Conservation (phyloP, 2,888 invertebrate genomes). For the Philaethria dido region DNA sequence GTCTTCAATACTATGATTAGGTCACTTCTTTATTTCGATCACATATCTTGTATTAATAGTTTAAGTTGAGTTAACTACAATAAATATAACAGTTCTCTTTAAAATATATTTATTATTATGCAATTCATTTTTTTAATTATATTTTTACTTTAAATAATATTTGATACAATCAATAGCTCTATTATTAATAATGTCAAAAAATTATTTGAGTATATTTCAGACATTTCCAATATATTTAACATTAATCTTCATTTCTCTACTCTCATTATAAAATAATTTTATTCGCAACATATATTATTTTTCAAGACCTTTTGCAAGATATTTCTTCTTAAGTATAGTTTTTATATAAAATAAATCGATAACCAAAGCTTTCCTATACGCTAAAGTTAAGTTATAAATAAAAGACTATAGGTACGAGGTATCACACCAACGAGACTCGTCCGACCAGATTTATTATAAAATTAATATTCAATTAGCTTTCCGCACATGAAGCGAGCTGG, state of each 20-base stretch:
- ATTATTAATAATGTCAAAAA: neutral
- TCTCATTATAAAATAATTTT: too few species aligned
- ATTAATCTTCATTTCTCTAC: too few species aligned
- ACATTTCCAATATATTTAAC: too few species aligned
- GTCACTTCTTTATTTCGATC: neutral
- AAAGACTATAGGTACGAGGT: conserved; percentile 51
- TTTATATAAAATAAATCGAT: conserved; percentile 24
- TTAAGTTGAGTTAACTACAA: too few species aligned
- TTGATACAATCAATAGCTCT: too few species aligned
- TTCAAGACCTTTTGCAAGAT: neutral
- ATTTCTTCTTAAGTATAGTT: neutral
- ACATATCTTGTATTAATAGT: neutral
- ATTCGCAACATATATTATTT: too few species aligned
- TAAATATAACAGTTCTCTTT: too few species aligned
- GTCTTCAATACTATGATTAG: neutral
- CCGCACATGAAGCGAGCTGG: conserved; percentile 80
- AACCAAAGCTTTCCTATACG: conserved; percentile 36
- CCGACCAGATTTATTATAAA: conserved; percentile 79
- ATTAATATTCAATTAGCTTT: conserved; percentile 84
- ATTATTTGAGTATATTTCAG: too few species aligned
- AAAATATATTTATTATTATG: too few species aligned
- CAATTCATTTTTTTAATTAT: too few species aligned
- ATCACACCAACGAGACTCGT: conserved; percentile 58
- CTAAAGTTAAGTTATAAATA: conserved; percentile 73
- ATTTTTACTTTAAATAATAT: too few species aligned